These are phyloP conservation scores for Acanthopagrus latus DNA, from an alignment of 2,797 vertebrate genomes.

Conservation along the genomic window DNA sequence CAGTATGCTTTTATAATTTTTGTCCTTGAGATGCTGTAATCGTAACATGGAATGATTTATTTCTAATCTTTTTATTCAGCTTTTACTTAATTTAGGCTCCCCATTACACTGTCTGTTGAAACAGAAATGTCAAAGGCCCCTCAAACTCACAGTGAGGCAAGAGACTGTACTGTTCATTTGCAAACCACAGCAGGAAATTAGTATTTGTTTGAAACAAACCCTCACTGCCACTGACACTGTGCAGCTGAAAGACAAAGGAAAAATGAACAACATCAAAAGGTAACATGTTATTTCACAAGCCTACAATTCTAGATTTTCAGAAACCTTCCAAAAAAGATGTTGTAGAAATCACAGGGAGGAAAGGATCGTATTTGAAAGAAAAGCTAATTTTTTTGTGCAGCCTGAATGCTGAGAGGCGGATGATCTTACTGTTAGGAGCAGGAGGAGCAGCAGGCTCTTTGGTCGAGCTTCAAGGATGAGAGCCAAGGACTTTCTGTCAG, in stretches of 20 bases:
- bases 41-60: no score
- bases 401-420: constrained; percentile 37
- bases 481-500: constrained; percentile 81
- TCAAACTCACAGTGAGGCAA: neutral
- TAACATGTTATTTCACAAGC: neutral
- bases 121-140: neutral
- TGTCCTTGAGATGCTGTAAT: neutral
- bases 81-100: no score
- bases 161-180: neutral
- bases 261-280: no score
- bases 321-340: neutral
- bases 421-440: constrained; percentile 60
- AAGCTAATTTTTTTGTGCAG: constrained; percentile 19
- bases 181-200: neutral
- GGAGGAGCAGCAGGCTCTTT: constrained; percentile 72
- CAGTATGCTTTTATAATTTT: neutral
- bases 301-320: neutral
- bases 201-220: neutral
- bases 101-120: no score
- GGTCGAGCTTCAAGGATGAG: constrained; percentile 67
- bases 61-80: no score
- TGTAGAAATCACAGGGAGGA: neutral
- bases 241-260: neutral
- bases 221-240: neutral
- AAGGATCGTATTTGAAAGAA: neutral